Evolutionary conservation across 2,888 invertebrate genomes (phyloP).

Genomic region (Falcaria lacertinaria): DNA sequence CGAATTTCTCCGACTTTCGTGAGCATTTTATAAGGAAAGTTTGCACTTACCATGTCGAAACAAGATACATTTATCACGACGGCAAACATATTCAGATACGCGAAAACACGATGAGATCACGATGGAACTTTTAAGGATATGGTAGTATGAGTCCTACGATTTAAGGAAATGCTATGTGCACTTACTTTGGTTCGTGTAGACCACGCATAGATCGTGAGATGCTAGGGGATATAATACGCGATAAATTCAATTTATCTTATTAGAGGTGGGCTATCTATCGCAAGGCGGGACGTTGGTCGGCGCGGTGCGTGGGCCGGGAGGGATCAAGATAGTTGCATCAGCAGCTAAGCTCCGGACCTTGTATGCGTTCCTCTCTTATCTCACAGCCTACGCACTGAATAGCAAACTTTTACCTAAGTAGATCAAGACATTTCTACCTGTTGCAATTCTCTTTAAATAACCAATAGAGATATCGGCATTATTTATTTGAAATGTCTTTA

Average conservation of each 20-base stretch:
- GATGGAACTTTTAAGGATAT: background rate
- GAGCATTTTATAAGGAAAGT: constrained; percentile 31
- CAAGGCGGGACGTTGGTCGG: constrained; percentile 31
- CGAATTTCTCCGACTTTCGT: constrained; percentile 48
- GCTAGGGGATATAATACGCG: constrained; percentile 48
- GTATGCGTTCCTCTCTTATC: constrained; percentile 21
- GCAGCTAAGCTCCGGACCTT: constrained; percentile 9
- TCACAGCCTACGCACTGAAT: constrained; percentile 25
- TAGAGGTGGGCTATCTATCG: constrained; percentile 46
- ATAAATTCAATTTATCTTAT: constrained; percentile 62
- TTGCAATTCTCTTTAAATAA: background rate
- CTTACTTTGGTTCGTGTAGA: constrained; percentile 33
- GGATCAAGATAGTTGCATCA: constrained; percentile 17
- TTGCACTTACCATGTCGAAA: constrained; percentile 21
- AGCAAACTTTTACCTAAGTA: constrained; percentile 22
- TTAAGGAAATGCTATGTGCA: constrained; percentile 31
- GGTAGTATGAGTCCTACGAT: constrained; percentile 10
- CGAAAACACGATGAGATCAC: constrained; percentile 1
- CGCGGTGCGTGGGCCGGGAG: constrained; percentile 37
- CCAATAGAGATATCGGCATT: background rate
- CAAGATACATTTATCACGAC: constrained; percentile 17
- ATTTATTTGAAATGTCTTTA: background rate
- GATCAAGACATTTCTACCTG: constrained; percentile 7
- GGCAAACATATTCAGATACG: constrained; percentile 6
- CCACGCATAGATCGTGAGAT: constrained; percentile 41